Evolutionary conservation across 1,140 invertebrate genomes (phyloP).

Genomic region (Tetramorium simillimum): DNA sequence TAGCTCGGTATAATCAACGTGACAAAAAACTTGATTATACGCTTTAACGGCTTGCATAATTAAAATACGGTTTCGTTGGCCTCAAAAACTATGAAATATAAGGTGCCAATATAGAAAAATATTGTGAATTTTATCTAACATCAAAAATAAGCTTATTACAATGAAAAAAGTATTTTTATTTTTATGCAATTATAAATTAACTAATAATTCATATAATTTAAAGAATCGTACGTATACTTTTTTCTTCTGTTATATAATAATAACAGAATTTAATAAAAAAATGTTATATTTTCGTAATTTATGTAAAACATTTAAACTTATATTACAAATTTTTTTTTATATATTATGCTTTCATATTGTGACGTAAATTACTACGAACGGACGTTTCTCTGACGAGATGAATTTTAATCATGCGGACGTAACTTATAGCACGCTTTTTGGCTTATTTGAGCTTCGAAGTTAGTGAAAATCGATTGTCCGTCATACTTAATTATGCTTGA

Average conservation of each 20-base stretch:
- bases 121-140: neutral
- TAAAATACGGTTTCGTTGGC: neutral
- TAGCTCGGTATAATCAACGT: constrained; percentile 24
- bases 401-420: constrained; percentile 31
- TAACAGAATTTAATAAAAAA: neutral
- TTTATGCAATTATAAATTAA: neutral
- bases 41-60: constrained; percentile 31
- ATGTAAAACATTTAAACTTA: neutral
- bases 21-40: constrained; percentile 34
- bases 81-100: neutral
- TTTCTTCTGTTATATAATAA: neutral
- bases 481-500: constrained; percentile 58
- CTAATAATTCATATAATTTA: neutral
- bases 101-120: neutral
- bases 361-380: neutral
- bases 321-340: neutral
- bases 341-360: neutral
- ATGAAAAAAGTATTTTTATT: neutral
- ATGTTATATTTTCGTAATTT: neutral
- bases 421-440: constrained; percentile 37
- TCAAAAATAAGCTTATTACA: neutral
- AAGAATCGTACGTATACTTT: neutral
- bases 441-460: constrained; percentile 43
- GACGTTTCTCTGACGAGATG: neutral
- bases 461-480: constrained; percentile 52